A percentile compares a stretch with the other conserved stretches of the same genome.
These are phyloP conservation scores for Odontophorus gujanensis DNA, from an alignment of 2,113 vertebrate genomes.

Conservation along the genomic window DNA sequence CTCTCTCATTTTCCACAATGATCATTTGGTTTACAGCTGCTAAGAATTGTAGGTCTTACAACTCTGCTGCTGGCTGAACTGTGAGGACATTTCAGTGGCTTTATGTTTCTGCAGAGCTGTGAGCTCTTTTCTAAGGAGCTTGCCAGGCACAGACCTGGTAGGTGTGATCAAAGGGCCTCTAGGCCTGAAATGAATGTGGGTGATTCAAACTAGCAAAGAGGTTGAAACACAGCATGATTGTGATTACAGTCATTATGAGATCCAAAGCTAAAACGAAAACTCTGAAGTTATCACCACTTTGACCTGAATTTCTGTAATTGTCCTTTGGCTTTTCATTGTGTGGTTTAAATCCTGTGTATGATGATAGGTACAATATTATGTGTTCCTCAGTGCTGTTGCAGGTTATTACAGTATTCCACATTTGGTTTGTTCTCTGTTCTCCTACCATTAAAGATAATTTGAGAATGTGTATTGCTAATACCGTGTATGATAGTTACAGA, in stretches of 20 bases:
- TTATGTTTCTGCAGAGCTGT: neutral
- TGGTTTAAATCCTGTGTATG: neutral
- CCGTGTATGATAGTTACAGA: neutral
- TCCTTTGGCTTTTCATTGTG: neutral
- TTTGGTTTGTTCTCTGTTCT: constrained; percentile 5
- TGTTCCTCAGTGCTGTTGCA: neutral
- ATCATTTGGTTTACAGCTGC: neutral
- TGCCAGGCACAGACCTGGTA: neutral
- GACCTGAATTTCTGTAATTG: constrained; percentile 47
- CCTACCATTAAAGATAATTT: neutral
- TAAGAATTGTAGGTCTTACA: neutral
- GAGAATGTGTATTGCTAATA: neutral
- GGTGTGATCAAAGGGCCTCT: neutral
- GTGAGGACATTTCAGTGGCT: neutral
- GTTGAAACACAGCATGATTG: constrained; percentile 7
- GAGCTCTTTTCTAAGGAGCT: neutral
- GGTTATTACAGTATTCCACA: neutral
- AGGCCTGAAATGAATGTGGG: constrained; percentile 3
- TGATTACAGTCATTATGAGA: constrained; percentile 48
- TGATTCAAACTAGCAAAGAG: constrained; percentile 31
- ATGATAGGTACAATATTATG: neutral
- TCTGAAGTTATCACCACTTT: neutral
- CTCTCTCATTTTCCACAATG: neutral
- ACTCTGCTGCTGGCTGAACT: neutral
- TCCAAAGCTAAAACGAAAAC: neutral